Base-by-base conservation (phyloP, 2,113 vertebrate genomes). In the Lycaon pictus region DNA sequence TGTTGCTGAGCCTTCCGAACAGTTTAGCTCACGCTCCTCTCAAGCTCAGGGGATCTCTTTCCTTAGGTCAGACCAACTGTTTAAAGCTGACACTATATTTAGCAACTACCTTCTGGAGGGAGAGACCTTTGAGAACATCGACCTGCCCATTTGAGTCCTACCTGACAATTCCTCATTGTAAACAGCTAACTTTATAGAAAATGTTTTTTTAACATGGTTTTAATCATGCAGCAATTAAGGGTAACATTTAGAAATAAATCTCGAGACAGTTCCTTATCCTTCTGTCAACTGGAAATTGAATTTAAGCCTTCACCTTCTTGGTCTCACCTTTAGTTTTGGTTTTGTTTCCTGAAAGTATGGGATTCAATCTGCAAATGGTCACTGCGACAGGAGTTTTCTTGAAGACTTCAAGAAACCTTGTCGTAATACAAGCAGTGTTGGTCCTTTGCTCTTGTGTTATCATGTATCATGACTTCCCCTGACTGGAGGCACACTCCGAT, bases 241-340 rank as follows among this genome's bases (percentile, higher is more conserved):
- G 76, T 74, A 37, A 71, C 27, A 35, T 90, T 96, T 74, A 85
- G 51, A 63, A 81, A 67, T n/a, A 84, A n/a, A 23, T 55, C 62
- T 88, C 55, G 93, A 93, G 90, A 62, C 79, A 72, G 7, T 93
- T 55, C 51, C 22, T 89, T 69, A 32, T 80, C 81, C 56, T 67
- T 96, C 76, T 97, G 85, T 89, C 60, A 51, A 20, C 5, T 67
- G 48, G 27, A 93, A 96, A 35, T 67, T 65, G 77, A 92, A 92
- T 83, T 56, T 79, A 19, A 62, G 51, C 83, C 32, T 84, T 65
- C 23, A 60, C 55, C 88, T 86, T 94, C 84, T 90, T 96, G 22
- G 69, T 95, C 17, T 96, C 92, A 93, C 86, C 71, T 97, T 95
- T 98, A 96, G 90, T 94, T 97, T 97, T 95, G 72, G 62, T 92